Evolutionary conservation across 1,140 invertebrate species (phyloP), one percentile per base, ranked within the genome.

Genomic region (Drosophila ironensis): DNA sequence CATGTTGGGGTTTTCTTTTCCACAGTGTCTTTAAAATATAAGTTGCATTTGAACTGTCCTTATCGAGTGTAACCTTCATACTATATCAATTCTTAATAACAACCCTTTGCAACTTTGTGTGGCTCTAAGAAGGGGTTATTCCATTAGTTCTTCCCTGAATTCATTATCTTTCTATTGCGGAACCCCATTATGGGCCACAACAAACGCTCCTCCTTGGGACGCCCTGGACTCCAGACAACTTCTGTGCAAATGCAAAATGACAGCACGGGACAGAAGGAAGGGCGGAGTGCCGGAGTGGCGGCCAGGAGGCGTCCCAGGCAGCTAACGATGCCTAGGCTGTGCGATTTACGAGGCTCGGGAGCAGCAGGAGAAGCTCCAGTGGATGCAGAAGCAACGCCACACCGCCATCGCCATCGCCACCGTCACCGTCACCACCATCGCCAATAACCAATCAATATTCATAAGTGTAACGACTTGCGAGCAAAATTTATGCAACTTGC

Each of bases 371-470:
- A 20, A 56, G 35, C 50, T 20, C 2, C 14, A 48, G 8, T n/a
- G n/a, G n/a, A n/a, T n/a, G n/a, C 54, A 22, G 30, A 33, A 33
- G 19, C 27, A 12, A 5, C 52, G 22, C 30, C 44, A 37, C 44
- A 37, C n/a, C 54, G 11, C 11, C 37, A 17, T 7, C 12, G 14
- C 14, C 42, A 22, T 9, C 27, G 25, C 7, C 52, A 22, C 16
- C 33, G 37, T 12, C 54, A 22, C 22, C 45, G 11, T 38, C 48
- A 33, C 47, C 53, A 53, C 22, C 50, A 46, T 44, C 66, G 59
- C 60, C 77, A 84, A 78, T 84, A 82, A 72, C 69, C 73, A 82
- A 82, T 82, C 73, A 82, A 82, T 82, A 82, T 82, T 82, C 77
- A 84, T 82, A 77, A 82, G 61, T 73, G 51, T 71, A 81, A 82